Conservation (phyloP, 2,888 invertebrate species). For the Eupithecia subumbrata region DNA sequence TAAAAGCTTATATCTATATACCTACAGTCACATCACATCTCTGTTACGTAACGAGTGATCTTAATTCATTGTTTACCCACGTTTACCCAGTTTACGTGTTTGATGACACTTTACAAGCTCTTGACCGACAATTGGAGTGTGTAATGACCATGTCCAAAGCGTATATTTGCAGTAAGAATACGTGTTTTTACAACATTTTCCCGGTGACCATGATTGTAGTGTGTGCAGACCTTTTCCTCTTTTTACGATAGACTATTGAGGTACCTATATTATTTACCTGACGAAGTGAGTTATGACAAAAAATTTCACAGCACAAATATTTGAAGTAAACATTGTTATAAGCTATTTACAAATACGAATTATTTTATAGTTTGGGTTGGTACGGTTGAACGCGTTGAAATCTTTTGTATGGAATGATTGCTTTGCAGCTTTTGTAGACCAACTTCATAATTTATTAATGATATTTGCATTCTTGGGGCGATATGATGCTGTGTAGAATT, state of each 20-base stretch:
- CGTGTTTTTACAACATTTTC: conserved; percentile 22
- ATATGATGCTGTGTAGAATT: too few species aligned
- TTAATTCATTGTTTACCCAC: conserved; percentile 14
- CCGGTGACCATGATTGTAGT: conserved; percentile 11
- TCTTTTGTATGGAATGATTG: not conserved
- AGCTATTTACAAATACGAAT: too few species aligned
- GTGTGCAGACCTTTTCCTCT: conserved; percentile 3
- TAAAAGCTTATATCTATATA: too few species aligned
- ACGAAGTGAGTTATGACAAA: too few species aligned
- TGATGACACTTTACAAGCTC: conserved; percentile 15
- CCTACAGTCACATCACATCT: not conserved
- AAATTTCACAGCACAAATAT: too few species aligned
- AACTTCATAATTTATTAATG: too few species aligned
- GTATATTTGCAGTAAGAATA: conserved; percentile 18
- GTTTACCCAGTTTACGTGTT: not conserved
- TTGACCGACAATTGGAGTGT: conserved; percentile 26
- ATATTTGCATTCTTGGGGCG: too few species aligned
- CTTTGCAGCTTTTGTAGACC: too few species aligned
- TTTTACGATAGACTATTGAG: not conserved
- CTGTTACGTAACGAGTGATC: conserved; percentile 2
- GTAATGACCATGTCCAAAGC: conserved; percentile 1
- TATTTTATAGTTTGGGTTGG: not conserved
- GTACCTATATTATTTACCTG: too few species aligned
- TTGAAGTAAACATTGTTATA: too few species aligned
- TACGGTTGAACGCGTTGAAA: not conserved